Evolutionary conservation across 2,797 vertebrate genomes (phyloP), one percentile per base, ranked within the genome.

Genomic region (Etheostoma nigrum): DNA sequence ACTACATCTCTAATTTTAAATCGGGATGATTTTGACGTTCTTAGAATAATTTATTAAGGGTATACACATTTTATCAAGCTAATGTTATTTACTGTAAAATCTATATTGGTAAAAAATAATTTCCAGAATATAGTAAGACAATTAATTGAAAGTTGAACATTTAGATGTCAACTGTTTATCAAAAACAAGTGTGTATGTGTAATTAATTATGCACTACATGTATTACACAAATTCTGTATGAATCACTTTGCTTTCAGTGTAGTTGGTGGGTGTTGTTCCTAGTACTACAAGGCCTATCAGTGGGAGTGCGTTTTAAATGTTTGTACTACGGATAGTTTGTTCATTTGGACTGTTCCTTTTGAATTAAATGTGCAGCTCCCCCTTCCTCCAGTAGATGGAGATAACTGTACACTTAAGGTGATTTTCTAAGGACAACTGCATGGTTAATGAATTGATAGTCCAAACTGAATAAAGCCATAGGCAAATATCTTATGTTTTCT

Each of bases 371-470:
- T 81, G 73, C 53, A 77, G 42, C 83, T 60, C 2, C 5, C 0
- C 0, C 0, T 19, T 79, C 12, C 1, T 54, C 92, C 93, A 92
- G 72, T 83, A 93, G 93, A 89, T 84, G 85, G 91, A 12, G 74
- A 7, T 62, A 88, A 53, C 27, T 69, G 67, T 36, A 54, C 42
- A 76, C 40, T 47, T 14, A 30, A 27, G 19, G 11, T 6, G n/a
- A 9, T 2, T 2, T 14, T 30, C 2, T 11, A 4, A 42, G 9
- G 25, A 1, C 6, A 25, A 9, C 10, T 42, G 16, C 9, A 27
- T 15, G 47, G 8, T 45, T 44, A 68, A 64, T 55, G 0, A 71
- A 48, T 60, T n/a, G 2, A 16, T 6, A 1, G 12, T 21, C 21
- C n/a, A 49, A 27, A 63, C 3, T 72, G 12, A 76, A 13, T 51